phyloP scores from a whole-genome alignment of 2,113 vertebrate genomes.

The Trematocara zebra region DNA sequence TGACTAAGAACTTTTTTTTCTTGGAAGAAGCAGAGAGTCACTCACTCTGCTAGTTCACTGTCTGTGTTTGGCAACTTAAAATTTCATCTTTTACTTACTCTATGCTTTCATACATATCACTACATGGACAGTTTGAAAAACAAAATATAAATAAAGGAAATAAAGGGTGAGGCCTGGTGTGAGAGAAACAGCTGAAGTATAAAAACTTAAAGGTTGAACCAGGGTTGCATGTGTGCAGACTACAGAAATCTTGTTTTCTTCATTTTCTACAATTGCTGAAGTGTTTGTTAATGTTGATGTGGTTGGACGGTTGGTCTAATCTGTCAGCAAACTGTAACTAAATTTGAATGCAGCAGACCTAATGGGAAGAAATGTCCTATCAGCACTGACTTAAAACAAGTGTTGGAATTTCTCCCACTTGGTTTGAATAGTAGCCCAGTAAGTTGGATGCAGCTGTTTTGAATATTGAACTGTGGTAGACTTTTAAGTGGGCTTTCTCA shows the following conservation, averaged over 20 bases:
- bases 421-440: neutral
- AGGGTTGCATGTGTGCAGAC: neutral
- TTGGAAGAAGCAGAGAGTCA: neutral
- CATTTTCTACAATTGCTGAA: neutral
- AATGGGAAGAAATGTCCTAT: neutral
- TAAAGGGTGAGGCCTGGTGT: neutral
- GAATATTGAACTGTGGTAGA: constrained; percentile 10
- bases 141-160: neutral
- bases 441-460: neutral
- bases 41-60: neutral
- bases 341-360: neutral
- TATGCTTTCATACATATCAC: constrained; percentile 76
- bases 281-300: neutral
- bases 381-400: neutral
- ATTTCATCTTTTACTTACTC: neutral
- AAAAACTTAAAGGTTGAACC: constrained; percentile 12
- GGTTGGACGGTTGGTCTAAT: neutral
- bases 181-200: constrained; percentile 11
- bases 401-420: neutral
- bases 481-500: constrained; percentile 52
- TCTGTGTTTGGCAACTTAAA: constrained; percentile 15
- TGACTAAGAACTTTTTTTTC: neutral
- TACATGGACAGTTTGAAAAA: constrained; percentile 77
- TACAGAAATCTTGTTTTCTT: neutral
- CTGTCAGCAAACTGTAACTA: neutral